Conservation (phyloP, 1,140 invertebrate genomes). For the Eupristina koningsbergeri region DNA sequence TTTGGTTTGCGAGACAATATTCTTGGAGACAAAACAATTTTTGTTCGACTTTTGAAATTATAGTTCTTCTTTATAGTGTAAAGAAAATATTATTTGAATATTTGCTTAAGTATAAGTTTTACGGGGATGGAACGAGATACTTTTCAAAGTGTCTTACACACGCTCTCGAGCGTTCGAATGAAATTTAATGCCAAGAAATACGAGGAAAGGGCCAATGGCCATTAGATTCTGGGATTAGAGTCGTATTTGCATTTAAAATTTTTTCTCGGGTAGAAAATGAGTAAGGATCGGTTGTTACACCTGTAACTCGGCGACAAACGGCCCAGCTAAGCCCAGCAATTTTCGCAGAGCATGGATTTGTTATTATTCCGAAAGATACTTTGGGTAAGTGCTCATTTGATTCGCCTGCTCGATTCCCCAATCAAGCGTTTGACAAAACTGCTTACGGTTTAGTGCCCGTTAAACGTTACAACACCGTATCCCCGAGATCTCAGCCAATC, state of each 20-base stretch:
- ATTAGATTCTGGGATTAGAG: too few relatives aligned
- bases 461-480: slow-evolving; percentile 29
- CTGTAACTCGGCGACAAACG: not conserved
- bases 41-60: too few relatives aligned
- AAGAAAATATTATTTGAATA: too few relatives aligned
- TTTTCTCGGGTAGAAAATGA: not conserved
- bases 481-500: slow-evolving; percentile 9
- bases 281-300: not conserved
- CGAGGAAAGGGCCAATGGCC: not conserved
- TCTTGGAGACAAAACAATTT: too few relatives aligned
- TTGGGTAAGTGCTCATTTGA: slow-evolving; percentile 7
- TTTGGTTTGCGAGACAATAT: too few relatives aligned
- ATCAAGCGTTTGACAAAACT: slow-evolving; percentile 17
- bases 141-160: too few relatives aligned
- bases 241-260: not conserved
- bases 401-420: not conserved
- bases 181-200: not conserved
- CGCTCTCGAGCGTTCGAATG: not conserved
- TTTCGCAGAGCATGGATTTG: not conserved
- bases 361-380: not conserved
- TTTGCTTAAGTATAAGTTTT: too few relatives aligned
- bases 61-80: too few relatives aligned
- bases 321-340: not conserved
- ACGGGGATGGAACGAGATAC: too few relatives aligned
- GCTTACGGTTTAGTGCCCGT: slow-evolving; percentile 26